Percentiles rank a stretch among this genome's conserved stretches.
Evolutionary conservation across 2,113 vertebrate species (phyloP).

Genomic region (Mionectes macconnelli): DNA sequence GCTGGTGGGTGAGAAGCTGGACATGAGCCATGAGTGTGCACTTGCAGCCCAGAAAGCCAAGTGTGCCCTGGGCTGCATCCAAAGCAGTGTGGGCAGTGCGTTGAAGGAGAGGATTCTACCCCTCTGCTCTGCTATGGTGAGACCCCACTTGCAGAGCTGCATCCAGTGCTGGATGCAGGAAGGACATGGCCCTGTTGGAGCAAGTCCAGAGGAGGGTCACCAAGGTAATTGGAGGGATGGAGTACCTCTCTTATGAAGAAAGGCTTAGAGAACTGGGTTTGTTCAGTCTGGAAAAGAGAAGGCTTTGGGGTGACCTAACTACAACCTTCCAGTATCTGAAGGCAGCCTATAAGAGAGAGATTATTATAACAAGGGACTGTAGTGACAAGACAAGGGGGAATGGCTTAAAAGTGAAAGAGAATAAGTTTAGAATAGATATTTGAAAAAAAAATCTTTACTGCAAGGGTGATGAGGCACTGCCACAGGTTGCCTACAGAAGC

Average conservation of each 20-base stretch:
- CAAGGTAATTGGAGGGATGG: neutral
- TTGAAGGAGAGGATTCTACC: neutral
- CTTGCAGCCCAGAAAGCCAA: neutral
- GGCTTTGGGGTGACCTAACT: neutral
- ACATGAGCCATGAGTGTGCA: neutral
- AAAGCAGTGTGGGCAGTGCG: neutral
- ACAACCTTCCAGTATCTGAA: neutral
- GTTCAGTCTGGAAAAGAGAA: neutral
- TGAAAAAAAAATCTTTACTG: neutral
- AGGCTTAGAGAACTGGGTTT: neutral
- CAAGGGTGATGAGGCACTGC: neutral
- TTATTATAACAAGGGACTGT: neutral
- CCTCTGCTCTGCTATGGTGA: neutral
- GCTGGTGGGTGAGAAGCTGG: neutral
- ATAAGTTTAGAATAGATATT: neutral
- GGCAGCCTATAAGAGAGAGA: neutral
- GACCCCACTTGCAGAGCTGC: neutral
- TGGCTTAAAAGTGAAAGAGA: neutral
- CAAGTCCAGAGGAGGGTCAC: neutral
- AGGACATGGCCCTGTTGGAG: neutral
- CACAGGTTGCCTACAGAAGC: neutral
- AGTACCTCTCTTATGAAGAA: neutral
- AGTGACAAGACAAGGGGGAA: neutral
- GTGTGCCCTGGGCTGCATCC: neutral
- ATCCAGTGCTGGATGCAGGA: neutral